These are phyloP conservation scores for Psittacula echo DNA, from an alignment of 2,797 vertebrate species.

Conservation along the genomic window DNA sequence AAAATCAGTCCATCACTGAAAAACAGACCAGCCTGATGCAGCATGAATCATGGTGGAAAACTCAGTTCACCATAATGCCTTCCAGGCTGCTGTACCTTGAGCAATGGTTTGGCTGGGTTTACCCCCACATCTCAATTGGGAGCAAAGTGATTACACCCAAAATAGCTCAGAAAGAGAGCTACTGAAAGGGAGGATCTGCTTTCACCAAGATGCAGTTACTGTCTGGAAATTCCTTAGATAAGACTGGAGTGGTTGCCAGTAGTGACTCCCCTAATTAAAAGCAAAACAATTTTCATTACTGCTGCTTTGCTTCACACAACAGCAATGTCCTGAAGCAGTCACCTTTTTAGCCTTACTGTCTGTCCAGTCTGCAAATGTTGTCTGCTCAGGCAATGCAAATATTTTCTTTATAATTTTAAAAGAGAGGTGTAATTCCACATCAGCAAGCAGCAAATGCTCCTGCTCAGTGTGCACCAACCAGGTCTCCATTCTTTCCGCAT, in stretches of 20 bases:
- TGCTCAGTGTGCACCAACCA: rapidly evolving
- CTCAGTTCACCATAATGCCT: background rate
- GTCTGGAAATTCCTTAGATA: slow-evolving; percentile 27
- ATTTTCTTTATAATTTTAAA: background rate
- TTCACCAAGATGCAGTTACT: slow-evolving; percentile 1
- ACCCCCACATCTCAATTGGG: background rate
- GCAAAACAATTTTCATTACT: slow-evolving; percentile 36
- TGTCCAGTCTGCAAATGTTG: background rate
- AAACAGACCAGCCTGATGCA: background rate
- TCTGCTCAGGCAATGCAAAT: background rate
- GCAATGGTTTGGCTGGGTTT: background rate
- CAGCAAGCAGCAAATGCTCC: rapidly evolving
- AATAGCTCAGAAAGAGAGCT: background rate
- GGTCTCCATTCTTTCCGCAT: background rate
- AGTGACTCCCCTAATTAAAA: slow-evolving; percentile 50
- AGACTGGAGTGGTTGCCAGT: slow-evolving; percentile 33
- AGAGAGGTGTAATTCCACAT: background rate
- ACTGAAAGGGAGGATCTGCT: background rate
- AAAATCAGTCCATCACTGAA: background rate
- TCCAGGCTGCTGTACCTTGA: background rate
- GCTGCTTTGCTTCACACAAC: background rate
- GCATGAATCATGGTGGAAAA: background rate
- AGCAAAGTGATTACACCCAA: background rate
- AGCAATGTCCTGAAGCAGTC: slow-evolving; percentile 10
- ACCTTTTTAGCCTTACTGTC: background rate